These are phyloP conservation scores for Ictidomys tridecemlineatus DNA, from an alignment of 2,113 vertebrate genomes.

Conservation along the genomic window DNA sequence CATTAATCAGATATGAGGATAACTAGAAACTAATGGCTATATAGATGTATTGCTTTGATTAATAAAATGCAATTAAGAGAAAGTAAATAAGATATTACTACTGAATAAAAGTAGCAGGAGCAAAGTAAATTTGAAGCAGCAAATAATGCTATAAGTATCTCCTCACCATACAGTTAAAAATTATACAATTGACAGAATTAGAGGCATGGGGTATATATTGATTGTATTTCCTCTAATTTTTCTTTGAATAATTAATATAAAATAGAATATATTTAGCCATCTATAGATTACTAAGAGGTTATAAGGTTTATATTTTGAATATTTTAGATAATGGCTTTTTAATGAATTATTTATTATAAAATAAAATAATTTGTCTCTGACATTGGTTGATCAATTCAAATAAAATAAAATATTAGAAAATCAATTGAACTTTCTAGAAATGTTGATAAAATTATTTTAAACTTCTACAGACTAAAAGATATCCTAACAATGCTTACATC, in stretches of 20 bases:
- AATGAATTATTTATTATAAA: background rate
- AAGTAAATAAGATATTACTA: constrained; percentile 68
- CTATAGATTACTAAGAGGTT: background rate
- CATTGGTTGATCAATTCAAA: background rate
- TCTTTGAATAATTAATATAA: background rate
- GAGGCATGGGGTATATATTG: background rate
- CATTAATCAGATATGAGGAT: constrained; percentile 67
- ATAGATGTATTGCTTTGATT: constrained; percentile 72
- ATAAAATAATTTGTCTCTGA: background rate
- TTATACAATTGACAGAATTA: constrained; percentile 43
- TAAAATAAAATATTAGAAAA: constrained; percentile 2
- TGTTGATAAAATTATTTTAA: constrained; percentile 6
- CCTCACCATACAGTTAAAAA: background rate
- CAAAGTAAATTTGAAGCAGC: constrained; percentile 55
- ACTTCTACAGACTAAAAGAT: background rate
- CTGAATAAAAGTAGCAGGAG: constrained; percentile 50
- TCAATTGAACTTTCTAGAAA: background rate
- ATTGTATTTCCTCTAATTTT: background rate
- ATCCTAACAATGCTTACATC: background rate
- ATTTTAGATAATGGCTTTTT: background rate
- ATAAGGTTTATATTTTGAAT: background rate
- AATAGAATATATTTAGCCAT: background rate
- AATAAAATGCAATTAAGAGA: constrained; percentile 74
- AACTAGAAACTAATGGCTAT: constrained; percentile 44
- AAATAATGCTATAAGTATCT: constrained; percentile 15